Evolutionary conservation across 1,140 invertebrate genomes (phyloP).

Genomic region (Drosophila subobscura): DNA sequence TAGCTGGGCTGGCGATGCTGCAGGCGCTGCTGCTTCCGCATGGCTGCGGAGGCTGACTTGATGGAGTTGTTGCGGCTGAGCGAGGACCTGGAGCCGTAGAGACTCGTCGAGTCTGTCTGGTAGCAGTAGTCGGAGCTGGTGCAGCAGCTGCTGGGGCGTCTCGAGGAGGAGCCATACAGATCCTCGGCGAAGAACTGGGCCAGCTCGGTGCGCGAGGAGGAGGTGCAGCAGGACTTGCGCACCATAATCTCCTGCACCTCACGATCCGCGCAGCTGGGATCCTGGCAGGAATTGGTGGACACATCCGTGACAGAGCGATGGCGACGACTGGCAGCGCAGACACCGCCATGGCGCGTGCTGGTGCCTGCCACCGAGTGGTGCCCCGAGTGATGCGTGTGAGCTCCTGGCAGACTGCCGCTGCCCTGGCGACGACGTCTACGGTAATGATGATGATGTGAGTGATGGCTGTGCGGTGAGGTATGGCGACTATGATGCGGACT

Average conservation of each 20-base stretch:
- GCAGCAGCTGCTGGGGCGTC: constrained; percentile 77
- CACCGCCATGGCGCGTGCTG: constrained; percentile 2
- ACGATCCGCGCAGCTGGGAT: constrained; percentile 67
- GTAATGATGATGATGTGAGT: constrained; percentile 61
- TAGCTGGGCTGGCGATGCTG: constrained; percentile 80
- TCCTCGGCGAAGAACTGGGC: constrained; percentile 81
- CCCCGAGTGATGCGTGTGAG: constrained; percentile 40
- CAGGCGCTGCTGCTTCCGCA: constrained; percentile 65
- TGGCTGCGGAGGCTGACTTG: constrained; percentile 73
- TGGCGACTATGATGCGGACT: constrained; percentile 73
- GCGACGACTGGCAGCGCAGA: constrained; percentile 60
- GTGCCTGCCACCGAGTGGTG: constrained; percentile 33
- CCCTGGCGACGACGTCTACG: constrained; percentile 63
- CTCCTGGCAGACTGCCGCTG: constrained; percentile 67
- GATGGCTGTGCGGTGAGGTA: constrained; percentile 63
- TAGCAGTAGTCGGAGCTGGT: constrained; percentile 82
- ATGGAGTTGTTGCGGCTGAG: constrained; percentile 80
- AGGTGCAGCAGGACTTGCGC: constrained; percentile 63
- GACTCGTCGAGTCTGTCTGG: constrained; percentile 80
- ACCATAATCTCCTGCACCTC: constrained; percentile 78
- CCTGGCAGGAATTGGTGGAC: constrained; percentile 71
- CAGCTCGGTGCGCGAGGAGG: constrained; percentile 67
- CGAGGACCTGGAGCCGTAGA: constrained; percentile 79
- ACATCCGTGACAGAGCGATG: constrained; percentile 79
- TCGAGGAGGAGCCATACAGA: constrained; percentile 69